A percentile compares a stretch with the other conserved stretches of the same genome.
These are phyloP conservation scores for Agapornis roseicollis DNA, from an alignment of 2,113 vertebrate genomes.

Conservation along the genomic window DNA sequence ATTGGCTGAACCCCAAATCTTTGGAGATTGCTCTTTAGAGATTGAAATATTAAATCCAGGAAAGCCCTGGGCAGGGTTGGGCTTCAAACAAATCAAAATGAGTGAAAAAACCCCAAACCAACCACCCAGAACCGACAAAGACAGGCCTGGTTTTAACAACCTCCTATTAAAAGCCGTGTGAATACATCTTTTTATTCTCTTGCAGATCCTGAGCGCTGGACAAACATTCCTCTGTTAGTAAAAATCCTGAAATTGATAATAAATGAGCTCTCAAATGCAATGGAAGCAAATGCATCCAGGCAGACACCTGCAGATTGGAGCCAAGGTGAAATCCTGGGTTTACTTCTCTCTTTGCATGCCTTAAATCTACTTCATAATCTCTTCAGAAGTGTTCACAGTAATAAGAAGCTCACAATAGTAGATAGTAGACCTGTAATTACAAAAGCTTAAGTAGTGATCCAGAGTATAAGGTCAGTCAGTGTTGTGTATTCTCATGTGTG, in stretches of 20 bases:
- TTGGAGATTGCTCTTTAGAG: neutral
- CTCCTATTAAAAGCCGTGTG: neutral
- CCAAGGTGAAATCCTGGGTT: conserved; percentile 76
- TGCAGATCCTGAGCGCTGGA: conserved; percentile 96
- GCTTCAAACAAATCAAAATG: neutral
- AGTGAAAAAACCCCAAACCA: neutral
- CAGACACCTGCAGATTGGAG: conserved; percentile 88
- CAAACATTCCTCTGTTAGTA: conserved; percentile 94
- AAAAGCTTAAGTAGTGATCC: neutral
- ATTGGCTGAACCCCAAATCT: neutral
- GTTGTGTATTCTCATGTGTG: neutral
- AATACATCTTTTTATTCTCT: neutral
- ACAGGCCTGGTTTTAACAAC: neutral
- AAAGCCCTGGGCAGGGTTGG: neutral
- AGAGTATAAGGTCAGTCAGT: neutral
- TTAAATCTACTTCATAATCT: neutral
- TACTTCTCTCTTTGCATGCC: neutral
- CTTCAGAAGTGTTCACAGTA: neutral
- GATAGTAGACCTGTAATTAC: neutral
- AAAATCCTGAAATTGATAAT: conserved; percentile 97
- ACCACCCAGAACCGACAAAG: neutral
- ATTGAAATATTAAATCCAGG: neutral
- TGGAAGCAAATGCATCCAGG: conserved; percentile 91
- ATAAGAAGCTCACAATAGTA: neutral
- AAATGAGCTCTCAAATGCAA: conserved; percentile 92